A percentile compares a stretch with the other conserved stretches of the same genome.
phyloP scores from a whole-genome alignment of 2,888 invertebrate species.

The Cyaniris semiargus region DNA sequence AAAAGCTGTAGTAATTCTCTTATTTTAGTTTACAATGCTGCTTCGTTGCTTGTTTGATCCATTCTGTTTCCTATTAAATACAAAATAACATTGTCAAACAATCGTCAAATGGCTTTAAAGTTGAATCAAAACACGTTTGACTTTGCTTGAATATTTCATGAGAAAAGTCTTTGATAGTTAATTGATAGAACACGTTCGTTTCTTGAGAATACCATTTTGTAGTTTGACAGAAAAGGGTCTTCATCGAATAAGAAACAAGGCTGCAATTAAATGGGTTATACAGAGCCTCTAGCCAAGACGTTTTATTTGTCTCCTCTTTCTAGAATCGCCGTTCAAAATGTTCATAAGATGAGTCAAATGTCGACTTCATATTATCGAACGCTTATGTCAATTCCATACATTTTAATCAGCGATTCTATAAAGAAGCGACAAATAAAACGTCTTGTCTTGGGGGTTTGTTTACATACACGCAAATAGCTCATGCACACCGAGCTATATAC shows the following conservation, averaged over 20 bases:
- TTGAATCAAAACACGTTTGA: not conserved
- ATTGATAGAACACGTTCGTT: too few species aligned
- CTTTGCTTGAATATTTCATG: not conserved
- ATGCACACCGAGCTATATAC: not conserved
- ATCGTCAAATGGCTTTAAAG: not conserved
- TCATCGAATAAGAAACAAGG: not conserved
- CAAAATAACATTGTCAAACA: not conserved
- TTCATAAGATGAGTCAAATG: too few species aligned
- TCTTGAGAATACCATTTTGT: not conserved
- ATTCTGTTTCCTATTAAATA: not conserved
- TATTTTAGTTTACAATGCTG: not conserved
- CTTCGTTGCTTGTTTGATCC: not conserved
- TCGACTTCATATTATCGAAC: too few species aligned
- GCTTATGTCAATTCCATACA: too few species aligned
- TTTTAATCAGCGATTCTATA: too few species aligned
- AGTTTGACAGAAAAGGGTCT: not conserved
- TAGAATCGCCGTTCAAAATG: too few species aligned
- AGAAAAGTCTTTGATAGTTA: not conserved
- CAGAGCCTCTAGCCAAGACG: too few species aligned
- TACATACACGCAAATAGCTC: not conserved
- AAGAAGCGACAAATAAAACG: too few species aligned
- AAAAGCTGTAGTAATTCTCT: not conserved
- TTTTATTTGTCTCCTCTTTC: too few species aligned
- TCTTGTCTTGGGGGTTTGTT: not conserved
- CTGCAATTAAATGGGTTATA: not conserved